Evolutionary conservation across 2,113 vertebrate species (phyloP).

Genomic region (Siniperca knerii): DNA sequence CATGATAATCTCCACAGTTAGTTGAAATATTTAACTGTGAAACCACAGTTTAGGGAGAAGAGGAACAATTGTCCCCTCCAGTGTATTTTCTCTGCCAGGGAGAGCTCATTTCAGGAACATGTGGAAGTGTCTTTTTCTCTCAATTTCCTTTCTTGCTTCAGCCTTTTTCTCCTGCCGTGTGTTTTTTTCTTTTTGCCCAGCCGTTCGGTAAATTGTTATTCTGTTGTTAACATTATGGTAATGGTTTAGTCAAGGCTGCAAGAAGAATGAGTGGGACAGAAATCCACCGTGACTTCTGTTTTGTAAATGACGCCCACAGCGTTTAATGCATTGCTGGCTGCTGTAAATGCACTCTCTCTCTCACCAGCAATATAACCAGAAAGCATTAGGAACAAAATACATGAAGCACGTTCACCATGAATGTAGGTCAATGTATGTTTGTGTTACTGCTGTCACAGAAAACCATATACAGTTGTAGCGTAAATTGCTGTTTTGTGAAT

Average conservation of each 20-base stretch:
- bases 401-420: not conserved
- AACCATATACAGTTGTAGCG: not conserved
- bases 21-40: slow-evolving; percentile 40
- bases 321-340: slow-evolving; percentile 19
- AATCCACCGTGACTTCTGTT: slow-evolving; percentile 53
- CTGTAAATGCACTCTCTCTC: not conserved
- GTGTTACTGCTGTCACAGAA: not conserved
- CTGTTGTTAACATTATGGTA: slow-evolving; percentile 35
- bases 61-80: slow-evolving; percentile 17
- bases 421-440: not conserved
- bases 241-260: slow-evolving; percentile 50
- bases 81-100: slow-evolving; percentile 11
- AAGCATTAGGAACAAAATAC: not conserved
- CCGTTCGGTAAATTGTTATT: slow-evolving; percentile 25
- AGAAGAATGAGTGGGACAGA: slow-evolving; percentile 40
- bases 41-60: slow-evolving; percentile 24
- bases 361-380: slow-evolving; percentile 17
- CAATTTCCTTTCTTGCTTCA: not conserved
- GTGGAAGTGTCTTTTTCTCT: slow-evolving; percentile 2
- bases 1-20: slow-evolving; percentile 18
- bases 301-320: slow-evolving; percentile 49
- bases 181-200: slow-evolving; percentile 20
- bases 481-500: not conserved
- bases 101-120: slow-evolving; percentile 18
- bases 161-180: not conserved